A percentile compares a stretch with the other conserved stretches of the same genome.
These are phyloP conservation scores for Zosterops pallidus DNA, from an alignment of 2,113 vertebrate species.

Conservation along the genomic window DNA sequence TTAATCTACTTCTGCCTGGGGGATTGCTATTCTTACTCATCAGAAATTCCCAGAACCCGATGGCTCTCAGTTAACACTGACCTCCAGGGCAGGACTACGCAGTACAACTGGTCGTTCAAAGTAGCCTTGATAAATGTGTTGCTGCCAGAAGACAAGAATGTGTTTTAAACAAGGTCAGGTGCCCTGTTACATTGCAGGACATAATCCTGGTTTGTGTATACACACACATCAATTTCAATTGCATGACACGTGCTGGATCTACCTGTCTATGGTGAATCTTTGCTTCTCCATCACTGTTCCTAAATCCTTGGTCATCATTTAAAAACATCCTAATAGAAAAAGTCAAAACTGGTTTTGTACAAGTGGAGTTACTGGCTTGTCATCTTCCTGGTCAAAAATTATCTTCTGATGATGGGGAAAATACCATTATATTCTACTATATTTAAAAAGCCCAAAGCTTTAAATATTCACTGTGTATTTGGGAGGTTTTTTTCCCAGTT, in stretches of 20 bases:
- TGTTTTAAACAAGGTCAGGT: slow-evolving; percentile 2
- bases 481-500: background rate
- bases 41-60: background rate
- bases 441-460: background rate
- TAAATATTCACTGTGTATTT: background rate
- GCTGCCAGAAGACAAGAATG: slow-evolving; percentile 9
- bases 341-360: background rate
- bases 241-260: background rate
- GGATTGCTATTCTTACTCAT: background rate
- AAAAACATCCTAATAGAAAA: background rate
- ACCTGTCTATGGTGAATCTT: background rate
- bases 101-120: background rate
- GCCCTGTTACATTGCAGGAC: background rate
- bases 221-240: background rate
- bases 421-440: background rate
- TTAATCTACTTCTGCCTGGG: background rate
- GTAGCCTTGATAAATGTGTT: background rate
- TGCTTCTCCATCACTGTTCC: background rate
- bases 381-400: background rate
- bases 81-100: background rate
- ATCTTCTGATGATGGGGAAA: background rate
- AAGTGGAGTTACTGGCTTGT: background rate
- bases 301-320: background rate
- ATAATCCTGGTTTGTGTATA: background rate
- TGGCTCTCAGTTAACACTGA: background rate